Base-by-base conservation (phyloP, 2,888 invertebrate species). In the Argyra leucocephala region DNA sequence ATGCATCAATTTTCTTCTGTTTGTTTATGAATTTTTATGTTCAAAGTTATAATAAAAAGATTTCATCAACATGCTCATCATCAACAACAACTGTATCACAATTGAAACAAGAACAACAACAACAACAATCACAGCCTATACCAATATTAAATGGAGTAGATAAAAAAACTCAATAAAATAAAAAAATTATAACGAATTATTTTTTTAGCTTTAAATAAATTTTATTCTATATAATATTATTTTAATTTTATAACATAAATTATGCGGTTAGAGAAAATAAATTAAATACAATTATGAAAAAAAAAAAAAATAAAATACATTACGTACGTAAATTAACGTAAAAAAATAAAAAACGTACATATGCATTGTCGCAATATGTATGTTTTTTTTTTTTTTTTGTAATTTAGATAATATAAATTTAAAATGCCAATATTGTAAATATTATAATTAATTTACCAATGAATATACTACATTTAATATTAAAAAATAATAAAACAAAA, bases 1-100 rank as follows among this genome's bases (percentile, higher is more conserved):
- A 92, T 76, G 89, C 92, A 7, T 82, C 86, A 48, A 91, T 96
- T 74, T 96, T 96, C 85, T 93, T 96, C 80, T 85, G 85, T 21
- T 85, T 96, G 66, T 96, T 96, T 83, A 88, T 88, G 74, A 89
- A 96, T 81, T 96, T 96, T 84, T 96, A 96, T 81, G 84, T 88
- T 70, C 88, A 88, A 76, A 88, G 91, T 24, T 95, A 95, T 82
- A 84, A 83, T 71, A 81, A 76, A 67, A 68, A 64, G 23, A 22
- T 36, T 64, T 60, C 65, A 65, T 63, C 59, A 26, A 24, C 63
- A 65, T 22, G 57, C 37, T 23, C 65, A 58, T 1, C 6, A 48
- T 18, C 2, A 12, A 48, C 48, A 48, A 18, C 48, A 48, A 15
- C 31, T 10, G 31, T 31, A 31, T 12, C 31, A 31, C 31, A 31